Evolutionary conservation across 2,888 invertebrate genomes (phyloP).

Genomic region (Ferrisia virgata): DNA sequence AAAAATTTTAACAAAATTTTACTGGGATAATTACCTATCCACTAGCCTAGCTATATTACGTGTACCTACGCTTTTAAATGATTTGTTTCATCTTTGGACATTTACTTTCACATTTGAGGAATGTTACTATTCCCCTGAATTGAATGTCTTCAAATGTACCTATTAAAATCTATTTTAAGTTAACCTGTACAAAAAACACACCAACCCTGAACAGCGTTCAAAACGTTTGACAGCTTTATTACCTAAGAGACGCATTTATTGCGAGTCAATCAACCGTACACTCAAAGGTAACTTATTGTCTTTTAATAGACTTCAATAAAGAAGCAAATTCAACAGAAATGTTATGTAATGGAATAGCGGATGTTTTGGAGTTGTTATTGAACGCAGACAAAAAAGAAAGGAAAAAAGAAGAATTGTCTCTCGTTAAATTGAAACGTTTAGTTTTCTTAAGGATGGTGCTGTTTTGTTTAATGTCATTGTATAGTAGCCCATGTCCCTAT

Average conservation of each 20-base stretch:
- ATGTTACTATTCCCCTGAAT: too few relatives aligned
- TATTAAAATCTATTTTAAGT: too few relatives aligned
- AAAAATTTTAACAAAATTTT: too few relatives aligned
- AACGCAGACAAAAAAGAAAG: too few relatives aligned
- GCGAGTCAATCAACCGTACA: background rate
- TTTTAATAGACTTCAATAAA: slow-evolving; percentile 7
- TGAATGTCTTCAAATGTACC: too few relatives aligned
- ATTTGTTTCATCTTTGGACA: too few relatives aligned
- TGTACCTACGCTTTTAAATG: too few relatives aligned
- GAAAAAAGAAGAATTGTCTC: background rate
- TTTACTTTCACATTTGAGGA: too few relatives aligned
- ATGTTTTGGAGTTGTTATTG: background rate
- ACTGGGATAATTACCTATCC: too few relatives aligned
- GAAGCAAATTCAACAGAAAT: background rate
- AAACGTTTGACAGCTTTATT: background rate
- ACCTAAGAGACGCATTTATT: background rate
- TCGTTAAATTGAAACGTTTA: background rate
- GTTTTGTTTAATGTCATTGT: background rate
- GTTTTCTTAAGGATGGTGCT: background rate
- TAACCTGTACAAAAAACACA: background rate
- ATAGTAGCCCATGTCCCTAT: background rate
- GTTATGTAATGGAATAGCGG: background rate
- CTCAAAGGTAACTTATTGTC: background rate
- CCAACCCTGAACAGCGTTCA: background rate
- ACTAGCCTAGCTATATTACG: too few relatives aligned